Conservation (phyloP, 2,797 vertebrate genomes). For the Chelon labrosus region DNA sequence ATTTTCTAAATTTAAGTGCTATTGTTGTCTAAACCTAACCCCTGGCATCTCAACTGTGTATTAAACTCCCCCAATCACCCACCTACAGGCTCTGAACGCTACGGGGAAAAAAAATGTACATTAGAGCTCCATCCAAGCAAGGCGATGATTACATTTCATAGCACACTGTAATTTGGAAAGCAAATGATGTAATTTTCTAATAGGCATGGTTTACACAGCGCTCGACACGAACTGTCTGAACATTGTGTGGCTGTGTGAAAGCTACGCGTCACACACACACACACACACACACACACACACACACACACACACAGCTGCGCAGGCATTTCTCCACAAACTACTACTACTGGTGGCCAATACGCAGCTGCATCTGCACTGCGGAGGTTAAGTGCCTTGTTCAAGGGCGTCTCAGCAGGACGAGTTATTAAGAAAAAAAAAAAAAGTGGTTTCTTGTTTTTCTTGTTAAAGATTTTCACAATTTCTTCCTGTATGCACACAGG, state of each 20-base stretch:
- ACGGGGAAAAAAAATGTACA: background rate
- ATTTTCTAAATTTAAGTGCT: background rate
- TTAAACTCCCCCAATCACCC: background rate
- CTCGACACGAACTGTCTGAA: background rate
- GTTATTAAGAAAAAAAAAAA: background rate
- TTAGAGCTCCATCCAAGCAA: background rate
- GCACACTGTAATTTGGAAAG: background rate
- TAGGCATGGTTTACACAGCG: slow-evolving; percentile 7
- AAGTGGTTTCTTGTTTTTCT: background rate
- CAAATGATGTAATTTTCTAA: slow-evolving; percentile 1
- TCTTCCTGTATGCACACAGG: background rate
- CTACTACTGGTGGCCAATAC: slow-evolving; percentile 17
- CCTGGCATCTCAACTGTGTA: background rate
- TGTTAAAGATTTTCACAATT: background rate
- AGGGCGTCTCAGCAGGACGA: slow-evolving; percentile 30
- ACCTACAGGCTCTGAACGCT: slow-evolving; percentile 2
- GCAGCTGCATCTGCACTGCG: slow-evolving; percentile 31
- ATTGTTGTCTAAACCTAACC: background rate
- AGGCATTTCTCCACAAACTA: slow-evolving; percentile 10
- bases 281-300: too few species aligned
- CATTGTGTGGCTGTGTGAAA: slow-evolving; percentile 13
- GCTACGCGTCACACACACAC: background rate
- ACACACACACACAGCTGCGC: background rate
- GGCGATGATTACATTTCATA: slow-evolving; percentile 11
- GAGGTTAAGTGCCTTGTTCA: slow-evolving; percentile 61